Base-by-base conservation (phyloP, 1,140 invertebrate genomes). In the Eulimnadia texana region DNA sequence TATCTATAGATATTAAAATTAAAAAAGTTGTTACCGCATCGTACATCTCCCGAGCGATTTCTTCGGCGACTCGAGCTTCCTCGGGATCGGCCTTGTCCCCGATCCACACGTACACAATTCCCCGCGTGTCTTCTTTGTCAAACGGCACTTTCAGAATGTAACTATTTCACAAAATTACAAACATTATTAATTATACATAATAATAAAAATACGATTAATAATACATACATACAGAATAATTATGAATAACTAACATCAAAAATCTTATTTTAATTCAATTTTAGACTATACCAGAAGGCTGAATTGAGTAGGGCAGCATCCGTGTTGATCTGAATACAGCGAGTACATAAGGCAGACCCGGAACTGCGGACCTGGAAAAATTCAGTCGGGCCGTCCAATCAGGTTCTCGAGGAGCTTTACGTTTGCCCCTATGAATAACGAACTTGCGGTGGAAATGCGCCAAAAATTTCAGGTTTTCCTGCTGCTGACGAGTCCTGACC, bases 391-490 rank as follows among this genome's bases (percentile, higher is more conserved):
- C 70, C 51, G 80, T 80, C 49, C 73, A 75, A 58, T 78, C 56
- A 62, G 73, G 73, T 53, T 75, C 73, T 68, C 87, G 88, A 29
- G 49, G 42, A 51, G 63, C 58, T 60, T 69, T 71, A 59, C 93
- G 78, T 72, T 91, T 93, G 28, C 94, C 96, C 64, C 84, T 82
- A 66, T 88, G 86, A 53, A 99, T 97, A 16, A 99, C 83, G 73
- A 99, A 97, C 70, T 93, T 88, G 59, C 86, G 78, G 70, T 96
- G 91, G 74, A 99, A 99, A 74, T 99, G 95, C 0, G 95, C 89
- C 78, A 99, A 84, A 71, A 99, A 99, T 75, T 98, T 98, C 23
- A 97, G 80, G 75, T 95, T 98, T 76, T 99, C 97, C 75, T 99
- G 95, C 72, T 99, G 96, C 68, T 94, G 93, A 73, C 96, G 91